Evolutionary conservation across 2,888 invertebrate species (phyloP).

Genomic region (Platycnemis pennipes): DNA sequence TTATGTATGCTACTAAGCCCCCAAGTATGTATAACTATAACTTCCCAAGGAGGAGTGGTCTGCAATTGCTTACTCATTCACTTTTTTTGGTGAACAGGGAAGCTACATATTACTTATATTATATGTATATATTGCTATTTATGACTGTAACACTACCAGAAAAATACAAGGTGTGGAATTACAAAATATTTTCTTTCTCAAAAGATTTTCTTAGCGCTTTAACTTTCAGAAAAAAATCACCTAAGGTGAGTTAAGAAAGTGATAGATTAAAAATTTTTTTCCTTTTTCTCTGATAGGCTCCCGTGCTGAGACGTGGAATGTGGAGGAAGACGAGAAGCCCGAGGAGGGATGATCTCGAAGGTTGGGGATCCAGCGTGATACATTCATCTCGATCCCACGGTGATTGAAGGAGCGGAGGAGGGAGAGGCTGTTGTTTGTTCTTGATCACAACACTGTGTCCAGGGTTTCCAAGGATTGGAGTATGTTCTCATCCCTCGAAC

Average conservation of each 20-base stretch:
- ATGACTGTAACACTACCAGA: slow-evolving; percentile 48
- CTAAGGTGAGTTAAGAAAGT: slow-evolving; percentile 30
- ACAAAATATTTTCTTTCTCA: slow-evolving; percentile 61
- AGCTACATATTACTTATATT: slow-evolving; percentile 10
- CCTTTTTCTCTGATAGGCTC: background rate
- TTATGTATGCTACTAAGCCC: slow-evolving; percentile 16
- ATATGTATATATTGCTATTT: slow-evolving; percentile 30
- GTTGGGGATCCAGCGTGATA: background rate
- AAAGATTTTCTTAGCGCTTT: slow-evolving; percentile 36
- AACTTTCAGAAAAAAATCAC: slow-evolving; percentile 49
- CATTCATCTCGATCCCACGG: background rate
- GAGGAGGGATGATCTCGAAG: slow-evolving; percentile 2
- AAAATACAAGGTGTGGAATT: slow-evolving; percentile 49
- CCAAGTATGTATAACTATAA: background rate
- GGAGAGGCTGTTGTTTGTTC: background rate
- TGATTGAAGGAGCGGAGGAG: background rate
- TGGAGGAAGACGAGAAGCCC: slow-evolving; percentile 2
- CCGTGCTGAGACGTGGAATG: slow-evolving; percentile 30
- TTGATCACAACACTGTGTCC: slow-evolving; percentile 87
- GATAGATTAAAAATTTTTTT: slow-evolving; percentile 1
- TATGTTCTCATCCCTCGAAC: slow-evolving; percentile 86
- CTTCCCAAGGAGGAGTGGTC: background rate
- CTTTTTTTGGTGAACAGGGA: background rate
- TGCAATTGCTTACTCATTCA: background rate
- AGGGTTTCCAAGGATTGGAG: slow-evolving; percentile 86